Evolutionary conservation across 2,888 invertebrate genomes (phyloP).

Genomic region (Chalcis sispes): DNA sequence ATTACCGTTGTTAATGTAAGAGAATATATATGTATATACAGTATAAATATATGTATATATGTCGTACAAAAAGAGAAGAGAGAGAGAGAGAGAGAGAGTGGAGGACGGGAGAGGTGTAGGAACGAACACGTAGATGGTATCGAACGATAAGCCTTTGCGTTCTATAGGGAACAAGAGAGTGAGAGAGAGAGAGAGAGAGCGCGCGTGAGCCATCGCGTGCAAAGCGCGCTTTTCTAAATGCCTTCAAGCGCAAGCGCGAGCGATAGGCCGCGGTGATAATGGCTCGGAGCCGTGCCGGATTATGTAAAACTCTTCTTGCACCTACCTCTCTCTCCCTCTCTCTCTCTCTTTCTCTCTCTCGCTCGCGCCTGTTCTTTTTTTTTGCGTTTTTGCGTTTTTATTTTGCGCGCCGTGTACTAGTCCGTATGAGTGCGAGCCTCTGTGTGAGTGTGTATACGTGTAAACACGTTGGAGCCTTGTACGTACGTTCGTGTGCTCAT

Average conservation of each 20-base stretch:
- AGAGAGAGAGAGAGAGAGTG: not conserved
- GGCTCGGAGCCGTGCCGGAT: slow-evolving; percentile 34
- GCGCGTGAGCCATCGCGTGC: slow-evolving; percentile 55
- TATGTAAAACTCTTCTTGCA: slow-evolving; percentile 53
- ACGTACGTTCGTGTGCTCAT: too few species aligned
- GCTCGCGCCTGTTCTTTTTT: too few species aligned
- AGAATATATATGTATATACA: not conserved
- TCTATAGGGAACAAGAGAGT: too few species aligned
- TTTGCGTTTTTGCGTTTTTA: too few species aligned
- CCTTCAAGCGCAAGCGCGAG: slow-evolving; percentile 35
- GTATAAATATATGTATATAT: not conserved
- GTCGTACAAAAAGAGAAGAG: not conserved
- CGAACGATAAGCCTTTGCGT: slow-evolving; percentile 50
- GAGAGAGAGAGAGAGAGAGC: too few species aligned
- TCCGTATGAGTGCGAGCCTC: too few species aligned
- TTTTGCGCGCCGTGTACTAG: too few species aligned
- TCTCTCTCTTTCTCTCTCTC: not conserved
- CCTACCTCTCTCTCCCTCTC: slow-evolving; percentile 14
- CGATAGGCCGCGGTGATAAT: slow-evolving; percentile 52
- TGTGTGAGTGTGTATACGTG: too few species aligned
- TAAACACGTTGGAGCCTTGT: too few species aligned
- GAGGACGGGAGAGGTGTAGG: not conserved
- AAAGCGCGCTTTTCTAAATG: slow-evolving; percentile 49
- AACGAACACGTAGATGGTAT: slow-evolving; percentile 44
- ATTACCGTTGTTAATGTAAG: slow-evolving; percentile 51